Conservation (phyloP, 2,113 vertebrate species). For the Furnarius figulus region DNA sequence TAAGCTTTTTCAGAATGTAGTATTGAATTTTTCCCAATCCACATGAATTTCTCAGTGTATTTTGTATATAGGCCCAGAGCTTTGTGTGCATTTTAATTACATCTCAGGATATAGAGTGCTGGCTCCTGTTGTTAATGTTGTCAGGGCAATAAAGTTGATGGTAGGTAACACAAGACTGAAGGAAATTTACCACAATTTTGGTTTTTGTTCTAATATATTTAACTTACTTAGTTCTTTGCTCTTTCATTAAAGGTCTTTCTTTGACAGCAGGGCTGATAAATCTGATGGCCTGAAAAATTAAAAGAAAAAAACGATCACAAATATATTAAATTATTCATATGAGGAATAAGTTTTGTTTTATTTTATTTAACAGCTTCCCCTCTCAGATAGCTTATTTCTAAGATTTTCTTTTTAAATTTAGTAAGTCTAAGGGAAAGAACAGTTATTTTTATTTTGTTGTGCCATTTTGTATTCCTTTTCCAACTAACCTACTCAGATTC, state of each 20-base stretch:
- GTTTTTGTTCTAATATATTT: not conserved
- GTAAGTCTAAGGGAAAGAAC: not conserved
- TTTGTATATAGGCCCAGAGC: not conserved
- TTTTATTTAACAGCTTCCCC: not conserved
- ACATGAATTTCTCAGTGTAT: not conserved
- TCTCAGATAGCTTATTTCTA: not conserved
- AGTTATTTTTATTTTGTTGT: not conserved
- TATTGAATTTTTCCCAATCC: not conserved
- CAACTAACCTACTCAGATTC: not conserved
- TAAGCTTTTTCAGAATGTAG: conserved; percentile 14
- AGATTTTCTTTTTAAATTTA: not conserved
- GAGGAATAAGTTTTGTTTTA: not conserved
- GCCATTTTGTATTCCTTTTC: not conserved
- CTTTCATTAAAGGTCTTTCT: not conserved
- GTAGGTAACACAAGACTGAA: not conserved
- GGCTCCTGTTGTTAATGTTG: not conserved
- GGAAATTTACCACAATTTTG: not conserved
- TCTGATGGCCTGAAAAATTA: not conserved
- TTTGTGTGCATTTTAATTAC: conserved; percentile 15
- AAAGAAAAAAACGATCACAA: not conserved
- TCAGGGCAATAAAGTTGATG: not conserved
- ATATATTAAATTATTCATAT: conserved; percentile 9
- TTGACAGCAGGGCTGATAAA: not conserved
- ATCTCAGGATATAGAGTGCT: not conserved
- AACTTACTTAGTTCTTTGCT: not conserved